Percentiles rank a stretch among this genome's conserved stretches.
Evolutionary conservation across 1,140 invertebrate species (phyloP).

Genomic region (Polypedilum pembai): DNA sequence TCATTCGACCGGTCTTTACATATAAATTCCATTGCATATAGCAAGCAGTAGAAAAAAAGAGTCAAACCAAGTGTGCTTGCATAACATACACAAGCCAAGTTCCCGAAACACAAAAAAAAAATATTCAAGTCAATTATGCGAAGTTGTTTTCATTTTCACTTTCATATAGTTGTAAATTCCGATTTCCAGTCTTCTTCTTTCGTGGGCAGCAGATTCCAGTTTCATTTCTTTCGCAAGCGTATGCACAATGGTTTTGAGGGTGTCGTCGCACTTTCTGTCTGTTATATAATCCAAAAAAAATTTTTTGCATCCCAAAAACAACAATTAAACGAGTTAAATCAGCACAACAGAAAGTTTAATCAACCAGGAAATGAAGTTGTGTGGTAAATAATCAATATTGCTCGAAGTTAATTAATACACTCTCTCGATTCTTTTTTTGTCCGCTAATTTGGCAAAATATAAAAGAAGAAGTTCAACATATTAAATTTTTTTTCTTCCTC

Average conservation of each 20-base stretch:
- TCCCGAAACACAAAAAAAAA: background rate
- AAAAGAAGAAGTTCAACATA: background rate
- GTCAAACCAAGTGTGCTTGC: background rate
- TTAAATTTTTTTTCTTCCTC: background rate
- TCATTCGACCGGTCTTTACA: background rate
- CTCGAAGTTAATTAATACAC: background rate
- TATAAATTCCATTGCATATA: background rate
- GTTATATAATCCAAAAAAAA: background rate
- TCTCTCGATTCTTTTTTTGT: background rate
- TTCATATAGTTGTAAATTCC: slow-evolving; percentile 6
- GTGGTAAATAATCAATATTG: background rate
- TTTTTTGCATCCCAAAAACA: background rate
- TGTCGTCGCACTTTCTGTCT: background rate
- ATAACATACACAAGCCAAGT: background rate
- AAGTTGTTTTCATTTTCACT: slow-evolving; percentile 7
- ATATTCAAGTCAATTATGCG: background rate
- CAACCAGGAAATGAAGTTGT: slow-evolving; percentile 1
- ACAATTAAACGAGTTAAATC: background rate
- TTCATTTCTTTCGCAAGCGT: background rate
- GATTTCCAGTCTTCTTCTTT: slow-evolving; percentile 11
- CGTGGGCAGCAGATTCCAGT: background rate
- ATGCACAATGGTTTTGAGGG: background rate
- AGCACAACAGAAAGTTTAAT: slow-evolving; percentile 7
- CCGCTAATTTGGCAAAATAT: background rate
- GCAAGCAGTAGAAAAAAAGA: background rate